Conservation (phyloP, 1,140 invertebrate genomes). For the Propsilocerus akamusi region DNA sequence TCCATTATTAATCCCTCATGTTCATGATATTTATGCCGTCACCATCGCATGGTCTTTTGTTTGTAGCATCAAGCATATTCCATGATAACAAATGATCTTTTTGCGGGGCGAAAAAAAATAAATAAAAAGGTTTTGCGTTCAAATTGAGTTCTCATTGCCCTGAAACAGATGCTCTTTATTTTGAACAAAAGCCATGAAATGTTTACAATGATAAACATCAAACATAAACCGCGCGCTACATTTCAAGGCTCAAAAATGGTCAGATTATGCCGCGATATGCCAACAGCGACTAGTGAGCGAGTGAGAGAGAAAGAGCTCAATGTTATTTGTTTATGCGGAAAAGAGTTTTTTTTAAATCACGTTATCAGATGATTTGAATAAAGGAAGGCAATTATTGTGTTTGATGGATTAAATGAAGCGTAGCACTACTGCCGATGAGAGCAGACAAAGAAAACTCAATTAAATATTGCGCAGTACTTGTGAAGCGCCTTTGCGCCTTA, state of each 20-base stretch:
- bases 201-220: neutral
- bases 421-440: constrained; percentile 1
- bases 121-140: too few species aligned
- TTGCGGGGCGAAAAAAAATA: too few species aligned
- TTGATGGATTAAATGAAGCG: constrained; percentile 1
- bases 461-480: neutral
- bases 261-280: neutral
- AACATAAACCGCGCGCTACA: neutral
- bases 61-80: too few species aligned
- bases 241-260: neutral
- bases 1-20: constrained; percentile 2
- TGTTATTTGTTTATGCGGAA: constrained; percentile 3
- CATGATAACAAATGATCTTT: constrained; percentile 1
- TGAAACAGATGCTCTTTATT: neutral
- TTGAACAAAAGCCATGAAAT: neutral
- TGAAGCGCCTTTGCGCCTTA: neutral
- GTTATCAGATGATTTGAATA: neutral
- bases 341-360: neutral
- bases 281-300: too few species aligned
- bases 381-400: neutral
- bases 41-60: too few species aligned
- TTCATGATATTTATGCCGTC: neutral
- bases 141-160: neutral
- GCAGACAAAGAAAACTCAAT: neutral
- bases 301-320: neutral